Conservation (phyloP, 2,888 invertebrate species). For the Nycteola revayana region DNA sequence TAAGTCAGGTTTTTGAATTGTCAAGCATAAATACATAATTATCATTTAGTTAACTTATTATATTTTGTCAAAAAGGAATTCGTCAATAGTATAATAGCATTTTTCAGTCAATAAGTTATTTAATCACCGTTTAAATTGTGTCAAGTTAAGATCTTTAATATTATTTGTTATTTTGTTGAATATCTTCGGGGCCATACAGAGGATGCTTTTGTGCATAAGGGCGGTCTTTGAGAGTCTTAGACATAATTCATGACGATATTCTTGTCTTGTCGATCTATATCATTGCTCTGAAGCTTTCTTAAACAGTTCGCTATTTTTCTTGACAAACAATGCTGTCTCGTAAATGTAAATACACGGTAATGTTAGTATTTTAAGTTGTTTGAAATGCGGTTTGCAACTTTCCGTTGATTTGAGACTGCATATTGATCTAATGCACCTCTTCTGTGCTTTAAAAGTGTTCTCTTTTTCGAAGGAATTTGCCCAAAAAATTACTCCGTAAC, state of each 20-base stretch:
- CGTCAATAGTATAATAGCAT: too few relatives aligned
- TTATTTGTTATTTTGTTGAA: neutral
- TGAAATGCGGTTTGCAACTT: slow-evolving; percentile 3
- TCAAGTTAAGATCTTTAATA: too few relatives aligned
- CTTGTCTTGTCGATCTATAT: neutral
- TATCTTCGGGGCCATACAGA: neutral
- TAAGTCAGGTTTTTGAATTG: too few relatives aligned
- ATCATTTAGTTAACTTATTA: too few relatives aligned
- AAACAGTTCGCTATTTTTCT: neutral
- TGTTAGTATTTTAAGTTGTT: slow-evolving; percentile 1
- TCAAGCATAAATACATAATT: too few relatives aligned
- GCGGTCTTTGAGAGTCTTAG: neutral
- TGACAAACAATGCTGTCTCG: slow-evolving; percentile 2
- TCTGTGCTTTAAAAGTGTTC: slow-evolving; percentile 2
- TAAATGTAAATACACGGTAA: slow-evolving; percentile 4
- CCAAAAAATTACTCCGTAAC: slow-evolving; percentile 1
- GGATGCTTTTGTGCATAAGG: neutral
- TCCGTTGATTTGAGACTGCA: neutral
- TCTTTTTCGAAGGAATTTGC: neutral
- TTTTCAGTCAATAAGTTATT: too few relatives aligned
- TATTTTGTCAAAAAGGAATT: too few relatives aligned
- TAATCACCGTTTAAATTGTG: too few relatives aligned
- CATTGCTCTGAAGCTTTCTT: neutral
- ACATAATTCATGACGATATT: neutral
- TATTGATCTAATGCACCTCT: slow-evolving; percentile 4